Percentiles rank a stretch among this genome's conserved stretches.
phyloP scores from a whole-genome alignment of 2,888 invertebrate species.

The Sphaerophoria rueppellii region DNA sequence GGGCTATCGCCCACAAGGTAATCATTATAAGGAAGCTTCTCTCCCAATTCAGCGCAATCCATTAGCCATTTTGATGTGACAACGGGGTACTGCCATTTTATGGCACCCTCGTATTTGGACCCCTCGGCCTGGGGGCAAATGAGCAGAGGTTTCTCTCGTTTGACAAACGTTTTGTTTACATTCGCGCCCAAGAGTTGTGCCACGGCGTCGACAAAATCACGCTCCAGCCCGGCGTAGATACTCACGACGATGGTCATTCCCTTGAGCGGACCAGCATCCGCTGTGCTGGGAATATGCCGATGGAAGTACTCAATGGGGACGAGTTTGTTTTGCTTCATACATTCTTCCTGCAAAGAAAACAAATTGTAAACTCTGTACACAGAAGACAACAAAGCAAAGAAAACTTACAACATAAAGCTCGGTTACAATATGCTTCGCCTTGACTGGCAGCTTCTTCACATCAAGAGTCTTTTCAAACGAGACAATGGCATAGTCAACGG shows the following conservation, averaged over 20 bases:
- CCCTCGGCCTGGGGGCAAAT: conserved; percentile 89
- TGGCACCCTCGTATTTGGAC: conserved; percentile 91
- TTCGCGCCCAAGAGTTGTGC: conserved; percentile 88
- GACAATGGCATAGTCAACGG: conserved; percentile 87
- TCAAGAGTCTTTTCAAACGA: conserved; percentile 82
- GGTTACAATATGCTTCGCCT: conserved; percentile 79
- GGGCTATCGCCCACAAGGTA: conserved; percentile 85
- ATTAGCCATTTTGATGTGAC: conserved; percentile 90
- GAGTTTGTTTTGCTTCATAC: conserved; percentile 83
- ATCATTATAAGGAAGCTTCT: conserved; percentile 83
- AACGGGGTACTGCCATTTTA: conserved; percentile 93
- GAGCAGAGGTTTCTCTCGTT: conserved; percentile 90
- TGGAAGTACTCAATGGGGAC: conserved; percentile 88
- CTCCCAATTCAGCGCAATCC: conserved; percentile 85
- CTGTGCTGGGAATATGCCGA: conserved; percentile 84
- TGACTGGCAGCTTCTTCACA: conserved; percentile 75
- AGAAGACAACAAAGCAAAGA: not conserved
- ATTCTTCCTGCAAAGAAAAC: conserved; percentile 77
- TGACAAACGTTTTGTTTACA: conserved; percentile 87
- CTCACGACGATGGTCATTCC: conserved; percentile 91
- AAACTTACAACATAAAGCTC: conserved; percentile 79
- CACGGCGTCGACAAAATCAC: conserved; percentile 88
- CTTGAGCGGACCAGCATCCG: conserved; percentile 83
- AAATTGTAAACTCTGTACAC: not conserved
- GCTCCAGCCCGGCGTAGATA: conserved; percentile 88